phyloP scores from a whole-genome alignment of 2,888 invertebrate species.

The Psococerastis gibbosa region DNA sequence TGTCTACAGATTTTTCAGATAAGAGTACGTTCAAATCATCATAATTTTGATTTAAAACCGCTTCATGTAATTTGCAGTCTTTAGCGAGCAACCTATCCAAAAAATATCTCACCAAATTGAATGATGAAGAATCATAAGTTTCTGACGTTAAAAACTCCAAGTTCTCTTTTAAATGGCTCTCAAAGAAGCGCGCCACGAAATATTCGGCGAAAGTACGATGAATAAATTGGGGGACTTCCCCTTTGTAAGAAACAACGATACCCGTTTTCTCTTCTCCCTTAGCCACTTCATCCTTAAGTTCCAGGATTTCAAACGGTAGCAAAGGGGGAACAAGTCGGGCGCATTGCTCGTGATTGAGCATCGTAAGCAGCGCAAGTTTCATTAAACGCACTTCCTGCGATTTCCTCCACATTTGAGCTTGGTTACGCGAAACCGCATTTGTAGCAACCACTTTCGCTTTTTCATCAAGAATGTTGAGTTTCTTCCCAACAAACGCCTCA shows the following conservation, averaged over 20 bases:
- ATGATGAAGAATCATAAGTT: background rate
- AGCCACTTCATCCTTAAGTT: background rate
- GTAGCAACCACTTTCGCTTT: background rate
- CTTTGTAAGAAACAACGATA: background rate
- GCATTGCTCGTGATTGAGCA: background rate
- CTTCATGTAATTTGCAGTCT: background rate
- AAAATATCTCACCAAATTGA: background rate
- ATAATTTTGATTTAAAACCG: background rate
- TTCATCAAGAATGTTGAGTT: background rate
- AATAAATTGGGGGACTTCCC: conserved; percentile 5
- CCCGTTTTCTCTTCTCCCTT: conserved; percentile 7
- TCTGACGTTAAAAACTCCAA: background rate
- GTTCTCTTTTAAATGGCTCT: background rate
- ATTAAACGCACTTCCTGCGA: background rate
- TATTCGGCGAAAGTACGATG: conserved; percentile 11
- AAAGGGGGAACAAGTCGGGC: background rate
- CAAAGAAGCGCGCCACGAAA: conserved; percentile 6
- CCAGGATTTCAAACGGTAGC: background rate
- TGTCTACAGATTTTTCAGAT: background rate
- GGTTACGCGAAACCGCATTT: background rate
- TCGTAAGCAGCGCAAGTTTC: background rate
- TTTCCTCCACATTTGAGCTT: background rate
- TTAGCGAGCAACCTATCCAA: background rate
- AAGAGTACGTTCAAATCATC: background rate
- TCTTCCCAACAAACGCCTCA: background rate